Base-by-base conservation (phyloP, 2,888 invertebrate genomes). In the Coecobrya sp. region DNA sequence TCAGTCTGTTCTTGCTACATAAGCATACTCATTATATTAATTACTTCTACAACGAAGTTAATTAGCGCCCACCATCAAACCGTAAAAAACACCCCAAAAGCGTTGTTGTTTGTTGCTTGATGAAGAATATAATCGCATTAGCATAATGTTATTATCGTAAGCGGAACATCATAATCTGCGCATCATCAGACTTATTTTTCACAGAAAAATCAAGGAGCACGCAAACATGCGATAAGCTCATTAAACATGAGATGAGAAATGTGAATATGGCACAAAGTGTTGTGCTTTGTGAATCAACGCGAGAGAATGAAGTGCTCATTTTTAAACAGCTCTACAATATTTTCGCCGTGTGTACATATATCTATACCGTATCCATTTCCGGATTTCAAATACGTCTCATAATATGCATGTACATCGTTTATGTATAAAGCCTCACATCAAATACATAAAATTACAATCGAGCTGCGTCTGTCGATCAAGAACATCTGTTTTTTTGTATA, bases 51-150 rank as follows among this genome's bases (percentile, higher is more conserved):
- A 88, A 88, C 36, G 3, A 79, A 45, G 65, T 19, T 65, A 88
- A 88, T 88, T 88, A 88, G 88, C 87, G 73, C 65, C 79, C 25
- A 65, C 62, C 62, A 42, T 30, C 65, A 25, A n/a, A 10, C 5
- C 22, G 25, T 25, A 62, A 36, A 73, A 55, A 36, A 27, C 36
- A 76, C n/a, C 62, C 49, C 4, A 49, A 49, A 49, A 49, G 5
- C 49, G 3, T 36, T 49, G 49, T 10, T 13, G 49, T 10, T 49
- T 49, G 49, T 10, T 49, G 59, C 8, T 19, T 59, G 59, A 59
- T 49, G 19, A 59, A 4, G 59, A 27, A 27, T 27, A 11, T 22
- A 7, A 65, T 59, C 45, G 36, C 19, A 73, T 73, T 73, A 73
- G 73, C 73, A 73, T 73, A 73, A 73, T 19, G 42, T 19, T 73